These are phyloP conservation scores for Noctua janthina DNA, from an alignment of 2,888 invertebrate genomes.

Conservation along the genomic window DNA sequence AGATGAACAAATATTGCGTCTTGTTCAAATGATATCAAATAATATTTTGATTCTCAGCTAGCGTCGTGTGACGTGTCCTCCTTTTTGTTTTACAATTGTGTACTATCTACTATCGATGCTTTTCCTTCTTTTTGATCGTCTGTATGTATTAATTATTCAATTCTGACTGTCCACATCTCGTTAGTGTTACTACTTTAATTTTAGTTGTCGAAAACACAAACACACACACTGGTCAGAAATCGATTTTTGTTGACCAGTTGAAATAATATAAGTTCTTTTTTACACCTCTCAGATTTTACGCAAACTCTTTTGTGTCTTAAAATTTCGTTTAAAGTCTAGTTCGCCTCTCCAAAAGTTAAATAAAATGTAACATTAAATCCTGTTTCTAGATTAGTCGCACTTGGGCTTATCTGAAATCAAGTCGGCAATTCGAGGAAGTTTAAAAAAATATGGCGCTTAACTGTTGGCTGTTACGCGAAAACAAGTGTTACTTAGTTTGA, in stretches of 20 bases:
- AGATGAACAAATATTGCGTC: conserved; percentile 24
- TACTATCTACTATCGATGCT: background rate
- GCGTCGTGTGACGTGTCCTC: background rate
- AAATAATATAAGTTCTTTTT: background rate
- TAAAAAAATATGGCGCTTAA: conserved; percentile 43
- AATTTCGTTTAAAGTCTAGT: background rate
- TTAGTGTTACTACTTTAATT: background rate
- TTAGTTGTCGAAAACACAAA: background rate
- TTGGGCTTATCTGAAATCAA: conserved; percentile 61
- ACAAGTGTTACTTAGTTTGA: conserved; percentile 60
- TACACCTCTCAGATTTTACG: background rate
- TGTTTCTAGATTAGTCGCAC: conserved; percentile 56
- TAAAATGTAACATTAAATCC: conserved; percentile 38
- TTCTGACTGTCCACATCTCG: background rate
- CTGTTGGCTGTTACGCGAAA: conserved; percentile 56
- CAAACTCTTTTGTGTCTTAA: background rate
- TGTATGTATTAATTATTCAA: background rate
- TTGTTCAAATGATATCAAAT: background rate
- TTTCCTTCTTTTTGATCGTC: conserved; percentile 4
- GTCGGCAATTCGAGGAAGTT: conserved; percentile 59
- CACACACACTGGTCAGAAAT: background rate
- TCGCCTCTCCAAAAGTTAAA: conserved; percentile 3
- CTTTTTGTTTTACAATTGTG: background rate
- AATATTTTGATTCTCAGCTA: background rate
- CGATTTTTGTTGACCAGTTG: background rate